Percentiles rank a stretch among this genome's conserved stretches.
These are phyloP conservation scores for Drosophila quasianomalipes DNA, from an alignment of 2,888 invertebrate species.

Conservation along the genomic window DNA sequence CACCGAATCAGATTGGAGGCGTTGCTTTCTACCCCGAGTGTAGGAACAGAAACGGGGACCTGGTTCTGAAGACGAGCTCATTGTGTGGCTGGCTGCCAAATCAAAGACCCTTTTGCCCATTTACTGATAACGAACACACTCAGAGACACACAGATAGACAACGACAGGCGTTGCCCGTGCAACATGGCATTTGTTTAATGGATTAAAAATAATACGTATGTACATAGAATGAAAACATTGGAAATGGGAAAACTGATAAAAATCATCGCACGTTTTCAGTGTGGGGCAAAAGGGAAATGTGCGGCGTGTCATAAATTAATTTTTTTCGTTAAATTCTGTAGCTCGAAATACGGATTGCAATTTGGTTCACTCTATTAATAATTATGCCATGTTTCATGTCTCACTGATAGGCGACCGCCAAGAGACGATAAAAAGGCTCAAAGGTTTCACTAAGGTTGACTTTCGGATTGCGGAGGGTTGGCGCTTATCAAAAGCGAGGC, in stretches of 20 bases:
- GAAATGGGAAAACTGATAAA: constrained; percentile 40
- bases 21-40: constrained; percentile 54
- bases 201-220: constrained; percentile 78
- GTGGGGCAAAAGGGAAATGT: constrained; percentile 64
- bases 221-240: constrained; percentile 25
- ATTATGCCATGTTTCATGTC: constrained; percentile 52
- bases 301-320: constrained; percentile 77
- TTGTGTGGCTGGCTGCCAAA: constrained; percentile 59
- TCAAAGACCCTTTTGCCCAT: constrained; percentile 74
- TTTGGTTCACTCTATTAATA: constrained; percentile 55
- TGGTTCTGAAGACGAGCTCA: constrained; percentile 31
- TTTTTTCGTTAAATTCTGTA: constrained; percentile 52
- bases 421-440: constrained; percentile 37
- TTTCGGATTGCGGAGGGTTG: not conserved
- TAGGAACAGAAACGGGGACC: constrained; percentile 5
- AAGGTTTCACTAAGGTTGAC: constrained; percentile 32
- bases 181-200: constrained; percentile 79
- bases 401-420: constrained; percentile 33
- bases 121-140: constrained; percentile 67
- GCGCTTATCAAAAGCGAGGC: constrained; percentile 36
- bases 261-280: constrained; percentile 61
- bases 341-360: constrained; percentile 29
- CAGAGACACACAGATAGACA: constrained; percentile 25
- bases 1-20: constrained; percentile 53
- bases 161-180: constrained; percentile 50